phyloP scores from a whole-genome alignment of 2,113 vertebrate genomes.

The Hemichromis elongatus region DNA sequence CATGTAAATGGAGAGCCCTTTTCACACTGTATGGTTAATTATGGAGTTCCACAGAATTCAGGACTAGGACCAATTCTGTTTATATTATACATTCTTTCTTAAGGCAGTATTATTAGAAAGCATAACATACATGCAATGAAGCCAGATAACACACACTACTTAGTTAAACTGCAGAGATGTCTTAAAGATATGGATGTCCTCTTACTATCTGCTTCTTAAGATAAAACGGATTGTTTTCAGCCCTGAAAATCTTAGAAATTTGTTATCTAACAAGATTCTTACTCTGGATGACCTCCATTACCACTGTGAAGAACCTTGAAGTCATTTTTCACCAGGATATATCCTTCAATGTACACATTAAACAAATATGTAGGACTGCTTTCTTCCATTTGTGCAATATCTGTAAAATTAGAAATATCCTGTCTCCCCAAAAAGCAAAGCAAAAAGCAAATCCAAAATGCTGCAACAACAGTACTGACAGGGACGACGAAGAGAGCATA shows the following conservation, averaged over 20 bases:
- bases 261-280: neutral
- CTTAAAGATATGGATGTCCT: neutral
- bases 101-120: too few species aligned
- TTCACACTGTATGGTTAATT: too few species aligned
- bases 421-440: too few species aligned
- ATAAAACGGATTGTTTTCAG: neutral
- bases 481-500: neutral
- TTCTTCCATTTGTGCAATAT: neutral
- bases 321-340: neutral
- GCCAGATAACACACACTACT: neutral
- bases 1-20: too few species aligned
- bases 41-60: too few species aligned
- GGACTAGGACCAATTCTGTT: too few species aligned
- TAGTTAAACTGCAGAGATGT: neutral
- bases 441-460: neutral
- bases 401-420: neutral
- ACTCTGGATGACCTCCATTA: neutral
- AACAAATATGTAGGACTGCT: neutral
- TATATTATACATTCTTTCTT: too few species aligned
- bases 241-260: neutral
- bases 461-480: accelerated
- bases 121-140: neutral
- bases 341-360: neutral
- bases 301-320: neutral
- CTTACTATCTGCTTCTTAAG: neutral